These are phyloP conservation scores for Noctilio leporinus DNA, from an alignment of 2,113 vertebrate genomes.

Conservation along the genomic window DNA sequence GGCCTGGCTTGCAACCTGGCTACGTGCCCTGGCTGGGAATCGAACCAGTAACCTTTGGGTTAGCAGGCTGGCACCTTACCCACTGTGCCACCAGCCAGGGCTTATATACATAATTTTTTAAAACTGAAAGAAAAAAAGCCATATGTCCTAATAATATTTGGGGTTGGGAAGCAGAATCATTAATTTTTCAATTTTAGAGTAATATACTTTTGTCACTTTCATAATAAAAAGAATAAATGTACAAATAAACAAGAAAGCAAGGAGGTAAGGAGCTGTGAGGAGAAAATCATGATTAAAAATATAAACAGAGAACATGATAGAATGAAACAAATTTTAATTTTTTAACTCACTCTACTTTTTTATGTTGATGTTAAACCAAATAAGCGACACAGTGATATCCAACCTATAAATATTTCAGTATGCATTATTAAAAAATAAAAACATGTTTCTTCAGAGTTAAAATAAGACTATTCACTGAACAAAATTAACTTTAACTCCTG, in stretches of 20 bases:
- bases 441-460: neutral
- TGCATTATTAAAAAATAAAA: neutral
- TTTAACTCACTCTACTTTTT: neutral
- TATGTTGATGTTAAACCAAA: conserved; percentile 10
- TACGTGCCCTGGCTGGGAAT: too few species aligned
- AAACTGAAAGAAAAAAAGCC: neutral
- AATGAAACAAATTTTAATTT: conserved; percentile 4
- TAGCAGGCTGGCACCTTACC: too few species aligned
- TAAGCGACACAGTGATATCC: neutral
- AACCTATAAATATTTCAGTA: neutral
- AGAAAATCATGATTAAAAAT: conserved; percentile 7
- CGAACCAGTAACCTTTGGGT: too few species aligned
- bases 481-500: conserved; percentile 4
- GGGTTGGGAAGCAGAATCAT: neutral
- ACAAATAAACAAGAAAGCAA: neutral
- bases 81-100: too few species aligned
- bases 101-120: neutral
- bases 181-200: neutral
- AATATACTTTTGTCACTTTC: neutral
- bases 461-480: neutral
- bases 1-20: too few species aligned
- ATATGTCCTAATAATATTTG: neutral
- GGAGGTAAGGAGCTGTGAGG: neutral
- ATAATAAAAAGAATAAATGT: neutral
- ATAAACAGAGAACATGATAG: neutral